Evolutionary conservation across 2,797 vertebrate species (phyloP), one percentile per base, ranked within the genome.

Genomic region (Knipowitschia caucasica): DNA sequence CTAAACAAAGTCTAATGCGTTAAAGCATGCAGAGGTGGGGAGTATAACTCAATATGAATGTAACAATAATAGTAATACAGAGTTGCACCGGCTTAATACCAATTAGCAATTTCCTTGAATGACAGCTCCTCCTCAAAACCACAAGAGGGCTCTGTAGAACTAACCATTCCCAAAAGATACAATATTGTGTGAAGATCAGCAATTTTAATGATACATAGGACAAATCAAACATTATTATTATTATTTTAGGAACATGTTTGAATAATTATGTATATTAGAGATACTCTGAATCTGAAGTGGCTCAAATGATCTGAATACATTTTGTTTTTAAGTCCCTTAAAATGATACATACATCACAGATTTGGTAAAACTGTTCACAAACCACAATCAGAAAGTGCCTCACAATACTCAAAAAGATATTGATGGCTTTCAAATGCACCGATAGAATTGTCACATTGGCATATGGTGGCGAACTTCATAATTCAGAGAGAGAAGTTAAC

Each of bases 181-280:
- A 71, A 80, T 64, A 82, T 67, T 57, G 70, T 40, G 35, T 78
- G 80, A 86, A 85, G 85, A 83, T 85, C 81, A 82, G 58, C 33
- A 42, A 56, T 59, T 63, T 25, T 42, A 23, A 14, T 3, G 14
- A 23, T 42, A 42, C n/a, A 39, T 5, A 20, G 14, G 1, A 4
- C 31, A n/a, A n/a, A n/a, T n/a, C n/a, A n/a, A n/a, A n/a, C n/a
- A n/a, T n/a, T n/a, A n/a, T n/a, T n/a, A n/a, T n/a, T n/a, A n/a
- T n/a, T 34, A 34, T 34, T 34, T 34, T 14, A 38, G 17, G 17
- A 18, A 2, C 1, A 18, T 1, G 7, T n/a, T 5, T 34, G 11
- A 34, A 34, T 38, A 38, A n/a, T n/a, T n/a, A n/a, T n/a, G n/a
- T n/a, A n/a, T n/a, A n/a, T n/a, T n/a, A n/a, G n/a, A n/a, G n/a